Base-by-base conservation (phyloP, 2,797 vertebrate species). In the Chelonia mydas region DNA sequence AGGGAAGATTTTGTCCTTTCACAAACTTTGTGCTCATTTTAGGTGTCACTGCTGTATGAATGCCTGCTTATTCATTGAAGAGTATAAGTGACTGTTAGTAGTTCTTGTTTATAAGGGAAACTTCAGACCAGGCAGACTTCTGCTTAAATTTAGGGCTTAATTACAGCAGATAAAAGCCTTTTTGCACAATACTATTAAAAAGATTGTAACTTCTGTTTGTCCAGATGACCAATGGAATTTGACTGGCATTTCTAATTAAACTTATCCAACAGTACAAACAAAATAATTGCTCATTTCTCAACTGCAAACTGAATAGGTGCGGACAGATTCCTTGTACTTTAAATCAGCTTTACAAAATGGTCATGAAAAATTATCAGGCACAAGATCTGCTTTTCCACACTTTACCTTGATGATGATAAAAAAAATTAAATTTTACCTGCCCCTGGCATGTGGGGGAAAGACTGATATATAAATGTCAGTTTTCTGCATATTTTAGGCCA, bases 201-300 rank as follows among this genome's bases (percentile, higher is more conserved):
- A 10, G 5, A 45, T 25, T 19, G 68, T 72, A 16, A 28, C 0
- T 81, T 97, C 81, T 89, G 2, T 23, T 82, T 92, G 4, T 33
- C 2, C 0, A 54, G 33, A 5, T 5, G 27, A n/a, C 41, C 45
- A 50, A 28, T 54, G 68, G 90, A 89, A 59, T 15, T 19, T 54
- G 80, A 65, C 82, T 27, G 79, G 88, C 84, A 53, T 81, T 91
- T 84, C 77, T 86, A 37, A 84, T 95, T 72, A 79, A 61, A 65
- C 31, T 82, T 78, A 45, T 47, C 25, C 88, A 47, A 47, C 10
- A 54, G n/a, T 78, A 50, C 74, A 49, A 74, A 83, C 54, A 80
- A 79, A 33, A 74, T 87, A 55, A 21, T 72, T 72, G n/a, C 68
- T 72, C 68, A 6, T 41, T 72, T 72, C 37, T 72, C 68, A 72